A percentile compares a stretch with the other conserved stretches of the same genome.
Conservation (phyloP, 2,113 vertebrate species). For the Antennarius striatus region DNA sequence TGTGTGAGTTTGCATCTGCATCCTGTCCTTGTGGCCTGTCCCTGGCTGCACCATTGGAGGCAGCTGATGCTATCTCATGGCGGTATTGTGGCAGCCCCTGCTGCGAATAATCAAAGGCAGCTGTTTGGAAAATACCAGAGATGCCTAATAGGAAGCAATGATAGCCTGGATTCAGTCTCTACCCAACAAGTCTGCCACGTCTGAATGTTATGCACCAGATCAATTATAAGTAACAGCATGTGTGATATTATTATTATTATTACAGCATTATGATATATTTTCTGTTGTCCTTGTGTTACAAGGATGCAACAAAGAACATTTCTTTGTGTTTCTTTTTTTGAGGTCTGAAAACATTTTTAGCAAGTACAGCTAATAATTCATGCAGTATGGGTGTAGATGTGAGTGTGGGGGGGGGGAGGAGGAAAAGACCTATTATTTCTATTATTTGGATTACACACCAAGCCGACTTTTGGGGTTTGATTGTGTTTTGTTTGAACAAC, state of each 20-base stretch:
- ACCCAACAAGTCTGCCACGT: conserved; percentile 45
- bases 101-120: conserved; percentile 81
- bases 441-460: conserved; percentile 67
- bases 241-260: conserved; percentile 23
- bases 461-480: conserved; percentile 73
- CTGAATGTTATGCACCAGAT: conserved; percentile 47
- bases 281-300: background rate
- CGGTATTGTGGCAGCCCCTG: conserved; percentile 70
- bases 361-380: conserved; percentile 49
- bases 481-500: conserved; percentile 84
- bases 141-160: conserved; percentile 74
- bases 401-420: conserved; percentile 2
- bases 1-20: conserved; percentile 60
- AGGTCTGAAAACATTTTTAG: conserved; percentile 29
- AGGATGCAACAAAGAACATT: no score
- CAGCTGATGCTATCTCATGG: conserved; percentile 78
- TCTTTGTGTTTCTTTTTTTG: conserved; percentile 1
- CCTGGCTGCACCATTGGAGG: conserved; percentile 71
- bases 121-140: conserved; percentile 79
- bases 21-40: conserved; percentile 68
- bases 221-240: conserved; percentile 49
- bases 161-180: conserved; percentile 69
- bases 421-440: conserved; percentile 75
- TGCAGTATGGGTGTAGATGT: conserved; percentile 28
- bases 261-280: conserved; percentile 8